These are phyloP conservation scores for Tapirus terrestris DNA, from an alignment of 2,113 vertebrate genomes.

Conservation along the genomic window DNA sequence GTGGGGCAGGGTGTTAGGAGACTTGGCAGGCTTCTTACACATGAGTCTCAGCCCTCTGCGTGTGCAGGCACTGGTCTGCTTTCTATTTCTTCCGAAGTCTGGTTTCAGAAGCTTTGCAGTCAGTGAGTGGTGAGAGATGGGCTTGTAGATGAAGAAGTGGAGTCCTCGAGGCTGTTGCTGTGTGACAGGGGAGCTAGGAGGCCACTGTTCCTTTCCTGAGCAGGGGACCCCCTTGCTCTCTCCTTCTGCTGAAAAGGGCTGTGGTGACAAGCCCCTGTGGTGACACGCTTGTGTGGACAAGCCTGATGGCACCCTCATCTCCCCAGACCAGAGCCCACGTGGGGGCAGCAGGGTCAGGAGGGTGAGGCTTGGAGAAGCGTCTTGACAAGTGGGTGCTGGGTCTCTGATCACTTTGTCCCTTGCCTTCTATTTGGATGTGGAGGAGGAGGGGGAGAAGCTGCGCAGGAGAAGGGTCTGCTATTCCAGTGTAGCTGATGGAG, in stretches of 20 bases:
- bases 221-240: background rate
- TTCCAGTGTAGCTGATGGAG: background rate
- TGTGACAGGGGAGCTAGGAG: background rate
- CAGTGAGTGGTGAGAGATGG: background rate
- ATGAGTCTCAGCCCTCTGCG: background rate
- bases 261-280: too few species aligned
- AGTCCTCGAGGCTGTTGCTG: background rate
- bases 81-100: background rate
- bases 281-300: background rate
- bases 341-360: background rate
- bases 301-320: background rate
- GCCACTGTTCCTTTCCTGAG: background rate
- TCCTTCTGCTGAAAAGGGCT: background rate
- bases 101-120: background rate
- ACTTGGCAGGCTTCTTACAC: background rate
- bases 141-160: background rate
- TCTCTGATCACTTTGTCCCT: background rate
- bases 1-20: fast-evolving
- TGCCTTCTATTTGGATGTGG: background rate
- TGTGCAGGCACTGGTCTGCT: fast-evolving
- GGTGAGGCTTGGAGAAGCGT: background rate
- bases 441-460: background rate
- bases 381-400: background rate
- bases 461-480: background rate
- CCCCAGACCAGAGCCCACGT: background rate